Evolutionary conservation across 1,140 invertebrate species (phyloP).

Genomic region (Drosophila subpulchrella): DNA sequence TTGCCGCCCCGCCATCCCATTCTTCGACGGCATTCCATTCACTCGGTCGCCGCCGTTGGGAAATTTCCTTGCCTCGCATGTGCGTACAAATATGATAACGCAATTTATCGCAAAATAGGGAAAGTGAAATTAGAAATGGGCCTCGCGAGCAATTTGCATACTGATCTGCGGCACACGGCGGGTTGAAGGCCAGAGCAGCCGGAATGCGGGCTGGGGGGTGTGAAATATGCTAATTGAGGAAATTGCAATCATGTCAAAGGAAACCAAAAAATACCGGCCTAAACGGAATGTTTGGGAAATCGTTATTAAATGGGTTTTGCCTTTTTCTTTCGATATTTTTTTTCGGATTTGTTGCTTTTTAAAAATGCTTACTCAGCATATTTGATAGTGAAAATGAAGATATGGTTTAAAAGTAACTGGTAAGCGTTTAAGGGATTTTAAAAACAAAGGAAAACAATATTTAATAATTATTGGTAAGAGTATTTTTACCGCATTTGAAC

Average conservation of each 20-base stretch:
- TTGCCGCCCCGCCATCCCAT: neutral
- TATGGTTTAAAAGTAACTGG: no score
- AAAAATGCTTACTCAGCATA: no score
- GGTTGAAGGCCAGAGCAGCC: conserved; percentile 22
- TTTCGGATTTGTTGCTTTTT: no score
- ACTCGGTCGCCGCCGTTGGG: conserved; percentile 49
- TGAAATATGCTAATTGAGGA: conserved; percentile 43
- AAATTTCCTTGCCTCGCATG: conserved; percentile 61
- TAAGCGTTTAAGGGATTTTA: no score
- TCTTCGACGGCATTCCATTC: conserved; percentile 66
- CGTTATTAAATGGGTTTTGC: neutral
- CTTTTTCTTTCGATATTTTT: neutral
- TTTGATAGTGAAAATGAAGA: no score
- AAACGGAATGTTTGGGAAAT: neutral
- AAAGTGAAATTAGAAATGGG: conserved; percentile 59
- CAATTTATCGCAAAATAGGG: conserved; percentile 61
- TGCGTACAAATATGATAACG: conserved; percentile 65
- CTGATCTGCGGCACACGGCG: conserved; percentile 18
- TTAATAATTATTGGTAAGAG: no score
- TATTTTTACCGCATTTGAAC: no score
- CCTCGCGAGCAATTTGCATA: conserved; percentile 34
- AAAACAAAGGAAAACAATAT: no score
- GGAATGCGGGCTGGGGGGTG: conserved; percentile 2
- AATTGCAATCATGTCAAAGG: conserved; percentile 37
- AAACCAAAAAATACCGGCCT: conserved; percentile 4